Evolutionary conservation across 2,888 invertebrate genomes (phyloP), one percentile per base, ranked within the genome.

Genomic region (Rhagophthalmus giganteus): DNA sequence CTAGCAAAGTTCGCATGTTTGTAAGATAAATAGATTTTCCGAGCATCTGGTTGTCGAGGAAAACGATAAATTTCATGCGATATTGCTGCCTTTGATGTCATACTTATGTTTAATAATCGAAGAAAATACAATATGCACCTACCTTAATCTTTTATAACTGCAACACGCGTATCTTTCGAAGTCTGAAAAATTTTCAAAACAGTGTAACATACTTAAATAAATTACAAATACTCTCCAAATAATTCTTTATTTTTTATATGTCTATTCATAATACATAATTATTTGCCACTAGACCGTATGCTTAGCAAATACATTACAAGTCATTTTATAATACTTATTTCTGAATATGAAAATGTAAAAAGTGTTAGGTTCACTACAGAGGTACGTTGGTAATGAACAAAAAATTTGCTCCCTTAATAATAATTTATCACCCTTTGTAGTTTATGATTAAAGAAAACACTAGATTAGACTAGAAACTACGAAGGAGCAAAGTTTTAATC

Each of bases 271-370:
- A 69, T 70, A 70, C 69, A 70, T 69, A 66, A 66, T 69, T 69
- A 70, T 70, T 68, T 69, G 69, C 70, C 69, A 68, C 69, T 69
- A 67, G 67, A 65, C 64, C 64, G 65, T 66, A 69, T 66, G 68
- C 67, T 69, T 69, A 70, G 69, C 70, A 70, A 68, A 67, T 70
- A 69, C 68, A 69, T 67, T 67, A 68, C 67, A 70, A 66, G 67
- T 65, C 64, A 62, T 60, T 64, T 64, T 66, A 63, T 68, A 68
- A 68, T 67, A 67, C 67, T 68, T 65, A 67, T 64, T 63, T 65
- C 66, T 66, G 67, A 67, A 69, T 69, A 69, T 67, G 69, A 69
- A 69, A 68, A 69, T 69, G 69, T 67, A 69, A 69, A 68, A 69
- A 68, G 55, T 55, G 46, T 53, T 14, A 53, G 61, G 64, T 64